Conservation (phyloP, 2,113 vertebrate species). For the Alligator sinensis region DNA sequence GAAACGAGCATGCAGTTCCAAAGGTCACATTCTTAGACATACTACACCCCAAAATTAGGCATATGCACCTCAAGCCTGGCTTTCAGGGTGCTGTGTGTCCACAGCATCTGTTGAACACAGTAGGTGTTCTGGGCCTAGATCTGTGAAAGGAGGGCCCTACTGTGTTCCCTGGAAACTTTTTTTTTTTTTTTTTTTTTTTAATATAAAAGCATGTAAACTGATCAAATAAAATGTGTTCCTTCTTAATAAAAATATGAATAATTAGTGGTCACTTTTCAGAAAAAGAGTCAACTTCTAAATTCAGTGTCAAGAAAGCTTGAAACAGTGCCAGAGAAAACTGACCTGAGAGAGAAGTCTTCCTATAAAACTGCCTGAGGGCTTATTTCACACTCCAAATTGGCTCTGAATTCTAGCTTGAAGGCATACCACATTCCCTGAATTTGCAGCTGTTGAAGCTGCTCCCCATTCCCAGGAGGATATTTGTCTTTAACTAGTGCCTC, state of each 20-base stretch:
- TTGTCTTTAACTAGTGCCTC: not conserved
- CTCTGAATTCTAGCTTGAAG: not conserved
- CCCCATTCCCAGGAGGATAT: not conserved
- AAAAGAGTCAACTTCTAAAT: not conserved
- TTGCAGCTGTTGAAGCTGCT: not conserved
- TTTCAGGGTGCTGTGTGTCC: not conserved
- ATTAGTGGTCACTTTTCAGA: not conserved
- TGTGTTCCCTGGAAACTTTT: too few species aligned
- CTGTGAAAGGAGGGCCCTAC: not conserved
- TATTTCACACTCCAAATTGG: not conserved
- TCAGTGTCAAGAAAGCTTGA: not conserved
- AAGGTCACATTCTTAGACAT: not conserved
- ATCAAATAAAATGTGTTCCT: not conserved
- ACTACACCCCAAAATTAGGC: not conserved
- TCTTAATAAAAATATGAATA: not conserved
- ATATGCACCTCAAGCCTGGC: not conserved
- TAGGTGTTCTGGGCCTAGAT: not conserved
- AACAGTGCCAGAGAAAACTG: not conserved
- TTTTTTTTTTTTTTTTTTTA: too few species aligned
- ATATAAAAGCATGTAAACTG: not conserved
- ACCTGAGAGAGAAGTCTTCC: not conserved
- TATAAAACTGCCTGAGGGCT: not conserved
- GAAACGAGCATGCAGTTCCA: not conserved
- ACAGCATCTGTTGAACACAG: not conserved
- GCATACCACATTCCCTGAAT: not conserved